phyloP scores from a whole-genome alignment of 2,113 vertebrate genomes.

The Capricornis sumatraensis region DNA sequence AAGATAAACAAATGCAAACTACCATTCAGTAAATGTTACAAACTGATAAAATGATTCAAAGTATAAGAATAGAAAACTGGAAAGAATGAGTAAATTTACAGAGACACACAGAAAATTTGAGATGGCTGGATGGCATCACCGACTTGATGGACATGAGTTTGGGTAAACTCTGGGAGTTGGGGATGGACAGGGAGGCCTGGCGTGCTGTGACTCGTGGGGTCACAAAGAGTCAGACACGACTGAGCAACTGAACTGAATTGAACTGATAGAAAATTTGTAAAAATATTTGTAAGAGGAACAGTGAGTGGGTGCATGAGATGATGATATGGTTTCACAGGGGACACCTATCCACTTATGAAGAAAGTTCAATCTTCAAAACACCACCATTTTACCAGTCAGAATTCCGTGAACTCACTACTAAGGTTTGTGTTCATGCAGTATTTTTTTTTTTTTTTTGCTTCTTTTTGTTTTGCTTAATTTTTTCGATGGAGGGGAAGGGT shows the following conservation, averaged over 20 bases:
- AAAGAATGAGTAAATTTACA: neutral
- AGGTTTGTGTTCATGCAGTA: neutral
- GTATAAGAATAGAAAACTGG: neutral
- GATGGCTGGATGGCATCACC: no score
- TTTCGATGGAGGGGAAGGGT: neutral
- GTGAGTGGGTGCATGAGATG: neutral
- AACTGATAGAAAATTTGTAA: neutral
- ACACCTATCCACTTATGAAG: neutral
- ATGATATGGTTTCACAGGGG: neutral
- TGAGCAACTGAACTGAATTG: no score
- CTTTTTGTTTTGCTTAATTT: neutral
- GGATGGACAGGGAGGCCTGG: no score
- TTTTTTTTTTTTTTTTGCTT: neutral
- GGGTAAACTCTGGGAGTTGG: no score
- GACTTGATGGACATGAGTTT: no score
- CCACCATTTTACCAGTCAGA: neutral
- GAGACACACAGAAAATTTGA: neutral
- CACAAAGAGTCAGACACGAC: rapidly evolving
- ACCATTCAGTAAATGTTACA: neutral
- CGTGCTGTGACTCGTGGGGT: no score
- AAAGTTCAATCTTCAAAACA: neutral
- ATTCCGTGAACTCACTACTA: neutral
- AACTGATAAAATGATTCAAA: neutral
- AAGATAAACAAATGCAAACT: neutral
- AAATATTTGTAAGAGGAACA: neutral